Evolutionary conservation across 2,888 invertebrate species (phyloP).

Genomic region (Colostygia pectinataria): DNA sequence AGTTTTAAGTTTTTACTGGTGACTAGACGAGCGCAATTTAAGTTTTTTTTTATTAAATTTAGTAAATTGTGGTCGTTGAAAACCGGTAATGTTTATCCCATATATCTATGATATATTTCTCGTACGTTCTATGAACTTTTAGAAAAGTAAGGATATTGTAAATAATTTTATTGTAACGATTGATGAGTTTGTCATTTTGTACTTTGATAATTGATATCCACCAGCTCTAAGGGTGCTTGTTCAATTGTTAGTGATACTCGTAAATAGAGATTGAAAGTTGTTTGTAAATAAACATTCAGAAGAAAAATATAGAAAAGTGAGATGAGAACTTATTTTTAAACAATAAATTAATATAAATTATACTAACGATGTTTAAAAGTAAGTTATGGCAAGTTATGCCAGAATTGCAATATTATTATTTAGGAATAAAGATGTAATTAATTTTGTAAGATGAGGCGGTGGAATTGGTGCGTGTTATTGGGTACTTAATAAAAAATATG

Average conservation of each 20-base stretch:
- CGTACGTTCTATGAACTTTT: constrained; percentile 97
- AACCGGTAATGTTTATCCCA: constrained; percentile 93
- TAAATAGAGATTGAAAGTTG: constrained; percentile 14
- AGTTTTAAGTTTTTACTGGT: constrained; percentile 71
- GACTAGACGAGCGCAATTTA: constrained; percentile 55
- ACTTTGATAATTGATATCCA: too few relatives aligned
- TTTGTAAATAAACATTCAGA: neutral
- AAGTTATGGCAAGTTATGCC: constrained; percentile 39
- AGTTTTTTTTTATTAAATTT: constrained; percentile 28
- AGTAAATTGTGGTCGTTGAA: constrained; percentile 57
- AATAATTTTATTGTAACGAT: constrained; percentile 41
- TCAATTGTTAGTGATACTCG: constrained; percentile 4
- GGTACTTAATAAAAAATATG: constrained; percentile 25
- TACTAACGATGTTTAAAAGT: neutral
- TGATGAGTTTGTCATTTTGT: neutral
- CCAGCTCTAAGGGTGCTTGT: neutral
- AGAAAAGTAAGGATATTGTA: constrained; percentile 67
- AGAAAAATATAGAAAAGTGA: constrained; percentile 7
- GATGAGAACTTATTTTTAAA: neutral
- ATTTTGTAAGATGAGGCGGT: constrained; percentile 24
- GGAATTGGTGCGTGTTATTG: constrained; percentile 32
- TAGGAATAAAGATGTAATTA: constrained; percentile 25
- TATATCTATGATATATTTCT: constrained; percentile 99
- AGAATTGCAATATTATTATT: constrained; percentile 40
- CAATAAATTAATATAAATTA: neutral